Conservation (phyloP, 1,140 invertebrate genomes). For the Pseudachorutes palmiensis region DNA sequence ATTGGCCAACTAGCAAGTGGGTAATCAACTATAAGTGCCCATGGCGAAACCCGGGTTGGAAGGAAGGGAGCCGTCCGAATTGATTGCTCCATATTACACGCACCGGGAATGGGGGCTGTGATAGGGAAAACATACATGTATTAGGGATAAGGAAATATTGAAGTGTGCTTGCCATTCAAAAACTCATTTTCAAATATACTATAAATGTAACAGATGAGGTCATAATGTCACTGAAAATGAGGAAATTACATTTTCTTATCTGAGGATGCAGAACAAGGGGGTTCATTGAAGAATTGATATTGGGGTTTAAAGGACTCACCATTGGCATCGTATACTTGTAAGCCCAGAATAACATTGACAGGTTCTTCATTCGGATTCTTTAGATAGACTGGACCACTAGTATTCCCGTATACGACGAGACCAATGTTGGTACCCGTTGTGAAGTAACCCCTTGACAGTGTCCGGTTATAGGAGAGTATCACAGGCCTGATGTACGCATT, state of each 20-base stretch:
- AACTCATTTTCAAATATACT: no score
- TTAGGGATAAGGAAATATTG: background rate
- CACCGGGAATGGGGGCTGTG: constrained; percentile 65
- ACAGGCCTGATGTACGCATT: constrained; percentile 55
- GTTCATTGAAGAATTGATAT: constrained; percentile 1
- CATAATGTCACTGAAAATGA: no score
- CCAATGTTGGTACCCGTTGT: constrained; percentile 57
- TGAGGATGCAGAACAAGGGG: background rate
- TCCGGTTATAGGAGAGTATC: constrained; percentile 50
- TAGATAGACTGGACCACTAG: constrained; percentile 13
- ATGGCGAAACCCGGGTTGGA: constrained; percentile 45
- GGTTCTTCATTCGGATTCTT: constrained; percentile 41
- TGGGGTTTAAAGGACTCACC: constrained; percentile 45
- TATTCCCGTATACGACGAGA: constrained; percentile 44
- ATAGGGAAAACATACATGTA: background rate
- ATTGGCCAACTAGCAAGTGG: constrained; percentile 49
- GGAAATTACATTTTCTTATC: constrained; percentile 2
- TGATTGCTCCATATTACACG: constrained; percentile 62
- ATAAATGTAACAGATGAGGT: no score
- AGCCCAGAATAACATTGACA: constrained; percentile 47
- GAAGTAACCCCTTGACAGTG: constrained; percentile 39
- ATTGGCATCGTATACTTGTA: constrained; percentile 48
- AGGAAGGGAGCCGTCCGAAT: constrained; percentile 59
- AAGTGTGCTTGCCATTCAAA: no score
- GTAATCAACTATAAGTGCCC: constrained; percentile 52